Base-by-base conservation (phyloP, 2,888 invertebrate genomes). In the Fragum whitleyi region DNA sequence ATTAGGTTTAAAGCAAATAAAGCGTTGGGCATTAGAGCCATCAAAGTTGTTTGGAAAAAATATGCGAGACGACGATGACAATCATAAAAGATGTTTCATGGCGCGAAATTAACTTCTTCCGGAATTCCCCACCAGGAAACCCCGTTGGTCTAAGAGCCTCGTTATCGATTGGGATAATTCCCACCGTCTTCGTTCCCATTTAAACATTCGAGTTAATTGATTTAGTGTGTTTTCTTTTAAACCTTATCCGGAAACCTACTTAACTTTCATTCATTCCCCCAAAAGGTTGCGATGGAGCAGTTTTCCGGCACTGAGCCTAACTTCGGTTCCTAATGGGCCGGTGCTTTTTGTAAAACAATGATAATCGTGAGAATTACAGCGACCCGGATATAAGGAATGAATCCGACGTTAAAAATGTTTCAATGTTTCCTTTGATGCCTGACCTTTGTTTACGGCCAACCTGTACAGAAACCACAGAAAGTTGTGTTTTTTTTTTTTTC, bases 171-270 rank as follows among this genome's bases (percentile, higher is more conserved):
- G n/a, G 21, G 65, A 42, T 23, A 42, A 26, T 36, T 42, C 29
- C 42, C 42, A 26, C 42, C 42, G 65, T 65, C 65, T 21, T 23
- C n/a, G 26, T n/a, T 42, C 26, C 72, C 11, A 57, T 59, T 57
- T 39, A 74, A 39, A 75, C 68, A 47, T 55, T 39, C 68, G 42
- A 62, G 67, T 57, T 85, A 85, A 85, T 85, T 85, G 85, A 85
- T 85, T 85, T 85, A 85, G 77, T 72, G 78, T 83, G 75, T 75
- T 72, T 47, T 74, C 74, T 53, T 32, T 36, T 32, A 65, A 65
- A 55, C 57, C 28, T 59, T 59, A 39, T 28, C 42, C 72, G 72
- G 61, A 72, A 72, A 19, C 55, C n/a, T 36, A 53, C 32, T 51
- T 36, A 51, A 69, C 70, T 70, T 70, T n/a, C 36, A 65, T 65